Percentiles rank a stretch among this genome's conserved stretches.
Conservation (phyloP, 2,113 vertebrate species). For the Strigops habroptila region DNA sequence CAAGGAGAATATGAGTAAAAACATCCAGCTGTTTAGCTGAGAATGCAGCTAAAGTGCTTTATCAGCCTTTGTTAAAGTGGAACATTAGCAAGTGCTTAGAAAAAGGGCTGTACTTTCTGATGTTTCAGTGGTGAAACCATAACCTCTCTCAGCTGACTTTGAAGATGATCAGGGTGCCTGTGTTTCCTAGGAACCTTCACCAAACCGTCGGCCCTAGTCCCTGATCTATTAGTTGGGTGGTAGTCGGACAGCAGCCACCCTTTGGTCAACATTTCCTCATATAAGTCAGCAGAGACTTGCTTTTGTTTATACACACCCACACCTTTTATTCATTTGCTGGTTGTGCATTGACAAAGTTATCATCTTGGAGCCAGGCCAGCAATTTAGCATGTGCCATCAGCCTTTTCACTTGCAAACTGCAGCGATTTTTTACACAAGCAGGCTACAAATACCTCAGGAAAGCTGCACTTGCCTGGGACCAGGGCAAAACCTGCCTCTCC, state of each 20-base stretch:
- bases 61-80: not conserved
- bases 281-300: not conserved
- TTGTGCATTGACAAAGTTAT: not conserved
- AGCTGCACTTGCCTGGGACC: fast-evolving
- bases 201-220: fast-evolving
- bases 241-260: not conserved
- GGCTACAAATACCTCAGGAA: not conserved
- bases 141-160: not conserved
- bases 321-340: not conserved
- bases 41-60: not conserved
- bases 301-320: not conserved
- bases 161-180: not conserved
- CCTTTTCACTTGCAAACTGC: not conserved
- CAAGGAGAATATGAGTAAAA: not conserved
- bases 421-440: not conserved
- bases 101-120: not conserved
- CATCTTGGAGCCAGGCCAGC: not conserved
- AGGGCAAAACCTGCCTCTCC: fast-evolving
- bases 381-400: fast-evolving
- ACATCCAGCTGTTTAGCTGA: not conserved
- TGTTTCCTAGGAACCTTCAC: not conserved
- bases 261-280: not conserved
- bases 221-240: not conserved
- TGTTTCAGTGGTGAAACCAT: not conserved
- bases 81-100: fast-evolving